These are phyloP conservation scores for Tauraco erythrolophus DNA, from an alignment of 2,113 vertebrate species.

Conservation along the genomic window DNA sequence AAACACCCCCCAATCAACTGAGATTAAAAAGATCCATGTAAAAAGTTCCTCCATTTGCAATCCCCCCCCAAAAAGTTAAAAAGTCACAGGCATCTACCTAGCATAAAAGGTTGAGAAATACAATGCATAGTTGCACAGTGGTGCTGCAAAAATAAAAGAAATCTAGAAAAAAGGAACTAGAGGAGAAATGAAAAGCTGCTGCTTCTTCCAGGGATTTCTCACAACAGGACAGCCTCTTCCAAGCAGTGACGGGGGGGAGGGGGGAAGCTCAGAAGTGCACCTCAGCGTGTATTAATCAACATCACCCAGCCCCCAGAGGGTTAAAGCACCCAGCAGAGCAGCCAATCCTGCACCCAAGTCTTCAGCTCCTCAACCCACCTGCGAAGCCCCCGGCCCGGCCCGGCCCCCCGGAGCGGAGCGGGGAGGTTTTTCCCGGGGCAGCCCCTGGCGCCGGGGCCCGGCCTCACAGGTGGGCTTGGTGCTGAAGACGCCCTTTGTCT, in stretches of 20 bases:
- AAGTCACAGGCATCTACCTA: conserved; percentile 88
- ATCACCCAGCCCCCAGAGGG: conserved; percentile 85
- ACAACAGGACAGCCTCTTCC: conserved; percentile 82
- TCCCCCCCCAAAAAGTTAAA: conserved; percentile 79
- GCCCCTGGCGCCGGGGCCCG: neutral
- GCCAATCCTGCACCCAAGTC: conserved; percentile 78
- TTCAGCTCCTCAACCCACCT: conserved; percentile 75
- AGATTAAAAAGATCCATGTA: conserved; percentile 90
- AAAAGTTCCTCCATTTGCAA: conserved; percentile 89
- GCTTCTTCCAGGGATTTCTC: conserved; percentile 69
- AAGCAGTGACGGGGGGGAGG: conserved; percentile 80
- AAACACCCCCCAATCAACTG: conserved; percentile 84
- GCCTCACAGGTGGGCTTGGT: conserved; percentile 65
- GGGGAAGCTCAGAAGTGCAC: conserved; percentile 84
- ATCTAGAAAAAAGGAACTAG: conserved; percentile 62
- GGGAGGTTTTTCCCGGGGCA: neutral
- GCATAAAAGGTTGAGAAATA: conserved; percentile 88
- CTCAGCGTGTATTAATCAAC: conserved; percentile 87
- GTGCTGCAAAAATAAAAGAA: conserved; percentile 79
- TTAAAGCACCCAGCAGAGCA: conserved; percentile 85
- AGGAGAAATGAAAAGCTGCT: conserved; percentile 69
- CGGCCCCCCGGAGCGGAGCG: neutral
- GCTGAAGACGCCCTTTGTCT: conserved; percentile 81
- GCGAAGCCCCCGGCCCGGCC: conserved; percentile 28
- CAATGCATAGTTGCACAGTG: conserved; percentile 98